Evolutionary conservation across 2,797 vertebrate species (phyloP).

Genomic region (Limnodromus scolopaceus): DNA sequence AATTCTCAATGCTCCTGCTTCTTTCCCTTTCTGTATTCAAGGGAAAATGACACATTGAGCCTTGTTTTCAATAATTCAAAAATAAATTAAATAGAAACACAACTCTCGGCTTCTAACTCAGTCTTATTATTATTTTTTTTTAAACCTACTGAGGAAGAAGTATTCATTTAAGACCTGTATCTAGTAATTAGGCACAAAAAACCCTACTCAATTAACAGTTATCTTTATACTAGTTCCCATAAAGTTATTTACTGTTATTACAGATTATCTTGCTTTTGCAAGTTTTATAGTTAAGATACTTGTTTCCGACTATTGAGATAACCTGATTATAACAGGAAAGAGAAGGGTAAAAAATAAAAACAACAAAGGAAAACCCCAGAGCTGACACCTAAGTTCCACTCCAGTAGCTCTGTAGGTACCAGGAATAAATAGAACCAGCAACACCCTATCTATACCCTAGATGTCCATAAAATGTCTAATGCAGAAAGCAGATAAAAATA

Average conservation of each 20-base stretch:
- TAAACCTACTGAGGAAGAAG: background rate
- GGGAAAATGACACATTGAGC: background rate
- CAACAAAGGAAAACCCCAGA: background rate
- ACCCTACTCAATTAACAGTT: background rate
- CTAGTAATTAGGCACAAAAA: background rate
- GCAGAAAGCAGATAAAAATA: rapidly evolving
- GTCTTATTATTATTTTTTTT: background rate
- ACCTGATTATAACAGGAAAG: background rate
- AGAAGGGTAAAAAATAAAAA: background rate
- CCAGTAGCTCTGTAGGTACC: background rate
- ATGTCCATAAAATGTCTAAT: background rate
- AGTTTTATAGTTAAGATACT: background rate
- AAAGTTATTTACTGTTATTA: background rate
- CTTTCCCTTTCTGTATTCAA: background rate
- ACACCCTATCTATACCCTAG: rapidly evolving
- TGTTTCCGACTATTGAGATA: background rate
- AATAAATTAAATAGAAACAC: background rate
- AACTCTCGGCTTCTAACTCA: background rate
- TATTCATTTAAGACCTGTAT: background rate
- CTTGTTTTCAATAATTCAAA: background rate
- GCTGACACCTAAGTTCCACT: background rate
- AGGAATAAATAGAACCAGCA: background rate
- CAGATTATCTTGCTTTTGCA: background rate
- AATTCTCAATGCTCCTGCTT: background rate
- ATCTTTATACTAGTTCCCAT: background rate